Conservation (phyloP, 2,797 vertebrate genomes). For the Molossus alvarezi region DNA sequence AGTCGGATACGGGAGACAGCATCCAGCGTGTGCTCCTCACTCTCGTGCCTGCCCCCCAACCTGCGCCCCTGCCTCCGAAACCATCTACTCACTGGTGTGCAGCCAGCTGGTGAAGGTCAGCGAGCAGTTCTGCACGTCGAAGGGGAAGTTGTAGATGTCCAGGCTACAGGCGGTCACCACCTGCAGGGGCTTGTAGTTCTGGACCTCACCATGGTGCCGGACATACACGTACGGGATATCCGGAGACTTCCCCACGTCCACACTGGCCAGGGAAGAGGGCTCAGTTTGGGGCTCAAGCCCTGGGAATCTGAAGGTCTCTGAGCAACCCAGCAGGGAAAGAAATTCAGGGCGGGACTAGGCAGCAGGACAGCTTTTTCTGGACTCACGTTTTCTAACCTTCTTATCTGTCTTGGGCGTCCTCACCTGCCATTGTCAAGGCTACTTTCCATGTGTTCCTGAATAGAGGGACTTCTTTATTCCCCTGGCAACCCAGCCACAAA, state of each 20-base stretch:
- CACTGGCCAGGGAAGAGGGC: conserved; percentile 89
- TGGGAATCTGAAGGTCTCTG: neutral
- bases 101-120: conserved; percentile 99
- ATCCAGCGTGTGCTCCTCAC: neutral
- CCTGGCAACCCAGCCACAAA: neutral
- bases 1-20: neutral
- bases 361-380: neutral
- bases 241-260: conserved; percentile 98
- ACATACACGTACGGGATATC: conserved; percentile 98
- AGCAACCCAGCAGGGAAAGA: neutral
- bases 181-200: conserved; percentile 98
- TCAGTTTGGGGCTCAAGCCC: neutral
- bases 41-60: rapidly evolving
- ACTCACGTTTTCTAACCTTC: neutral
- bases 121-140: conserved; percentile 98
- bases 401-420: neutral
- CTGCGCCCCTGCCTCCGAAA: rapidly evolving
- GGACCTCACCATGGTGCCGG: conserved; percentile 93
- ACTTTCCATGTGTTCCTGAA: neutral
- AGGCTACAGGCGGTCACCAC: conserved; percentile 98
- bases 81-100: conserved; percentile 92
- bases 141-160: conserved; percentile 99
- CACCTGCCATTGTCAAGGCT: neutral
- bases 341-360: neutral
- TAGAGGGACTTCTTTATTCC: neutral